phyloP scores from a whole-genome alignment of 2,888 invertebrate species.

The Epirrhoe tristata region DNA sequence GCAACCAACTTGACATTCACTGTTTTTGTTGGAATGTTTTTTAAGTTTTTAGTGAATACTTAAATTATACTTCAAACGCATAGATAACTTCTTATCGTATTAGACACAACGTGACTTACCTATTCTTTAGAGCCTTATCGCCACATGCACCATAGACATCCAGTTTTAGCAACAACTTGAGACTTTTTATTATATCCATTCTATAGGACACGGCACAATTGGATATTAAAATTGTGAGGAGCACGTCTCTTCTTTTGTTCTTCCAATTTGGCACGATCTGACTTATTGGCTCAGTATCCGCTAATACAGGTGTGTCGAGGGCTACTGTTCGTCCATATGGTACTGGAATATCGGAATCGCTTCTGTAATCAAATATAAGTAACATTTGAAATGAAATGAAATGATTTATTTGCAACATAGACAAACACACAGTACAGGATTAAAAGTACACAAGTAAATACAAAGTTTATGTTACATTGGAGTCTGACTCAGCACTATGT shows the following conservation, averaged over 20 bases:
- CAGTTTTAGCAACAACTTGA: conserved; percentile 86
- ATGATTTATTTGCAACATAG: too few relatives aligned
- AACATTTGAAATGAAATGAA: too few relatives aligned
- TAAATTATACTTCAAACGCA: too few relatives aligned
- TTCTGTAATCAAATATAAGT: conserved; percentile 64
- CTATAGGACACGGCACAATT: conserved; percentile 82
- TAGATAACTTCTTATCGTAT: conserved; percentile 4
- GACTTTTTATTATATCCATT: conserved; percentile 80
- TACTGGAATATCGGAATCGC: conserved; percentile 87
- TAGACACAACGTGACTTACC: conserved; percentile 34
- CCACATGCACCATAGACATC: conserved; percentile 86
- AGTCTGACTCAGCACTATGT: too few relatives aligned
- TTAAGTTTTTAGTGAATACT: too few relatives aligned
- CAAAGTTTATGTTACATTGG: too few relatives aligned
- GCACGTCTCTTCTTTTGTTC: conserved; percentile 72
- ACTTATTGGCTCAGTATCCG: conserved; percentile 38
- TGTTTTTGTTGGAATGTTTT: too few relatives aligned
- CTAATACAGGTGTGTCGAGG: conserved; percentile 32
- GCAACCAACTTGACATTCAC: too few relatives aligned
- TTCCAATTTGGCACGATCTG: conserved; percentile 68
- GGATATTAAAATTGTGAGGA: conserved; percentile 85
- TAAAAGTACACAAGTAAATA: too few relatives aligned
- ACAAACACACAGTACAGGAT: too few relatives aligned
- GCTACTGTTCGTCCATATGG: conserved; percentile 87
- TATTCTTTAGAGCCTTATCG: conserved; percentile 41